Evolutionary conservation across 2,888 invertebrate genomes (phyloP), one percentile per base, ranked within the genome.

Genomic region (Augochlorella aurata): DNA sequence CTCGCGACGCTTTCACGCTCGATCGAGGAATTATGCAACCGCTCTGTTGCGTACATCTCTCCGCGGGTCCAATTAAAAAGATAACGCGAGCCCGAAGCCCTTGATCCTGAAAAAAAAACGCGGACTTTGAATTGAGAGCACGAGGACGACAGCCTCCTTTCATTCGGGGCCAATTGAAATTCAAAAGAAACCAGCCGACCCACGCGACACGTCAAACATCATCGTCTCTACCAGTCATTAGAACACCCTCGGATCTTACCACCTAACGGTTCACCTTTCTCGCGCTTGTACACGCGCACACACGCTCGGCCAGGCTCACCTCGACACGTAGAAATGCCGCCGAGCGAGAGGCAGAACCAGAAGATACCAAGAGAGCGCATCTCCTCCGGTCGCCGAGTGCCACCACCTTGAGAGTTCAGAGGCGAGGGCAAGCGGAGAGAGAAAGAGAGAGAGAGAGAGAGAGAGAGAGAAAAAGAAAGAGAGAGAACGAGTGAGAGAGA

Each of bases 401-500:
- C 82, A 82, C 85, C 85, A 85, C 85, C 85, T 85, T 85, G 85
- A 85, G 82, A 85, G 85, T 77, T 80, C 84, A 81, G 79, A 12
- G 67, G 58, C 65, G 82, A 77, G 81, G 77, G 79, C 82, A 78
- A 61, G 49, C 77, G 58, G 72, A 63, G 63, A 63, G 38, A 63
- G 63, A 9, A 38, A 63, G 63, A 63, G 38, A 29, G 18, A 63
- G 18, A 63, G 38, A 10, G 61, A 63, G 3, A 1, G 29, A 8
- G 61, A 24, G 29, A 0, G 24, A 0, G 24, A 29, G 5, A 8
- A 18, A 18, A 3, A 4, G 0, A 10, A 38, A 29, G 29, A 63
- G 63, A 63, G 16, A 16, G 50, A 50, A 16, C 0, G 63, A 63
- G 61, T 2, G 29, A 29, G 29, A 29, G 3, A 29, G 38, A 38